These are phyloP conservation scores for Ancistrus triradiatus DNA, from an alignment of 2,113 vertebrate genomes.

Conservation along the genomic window DNA sequence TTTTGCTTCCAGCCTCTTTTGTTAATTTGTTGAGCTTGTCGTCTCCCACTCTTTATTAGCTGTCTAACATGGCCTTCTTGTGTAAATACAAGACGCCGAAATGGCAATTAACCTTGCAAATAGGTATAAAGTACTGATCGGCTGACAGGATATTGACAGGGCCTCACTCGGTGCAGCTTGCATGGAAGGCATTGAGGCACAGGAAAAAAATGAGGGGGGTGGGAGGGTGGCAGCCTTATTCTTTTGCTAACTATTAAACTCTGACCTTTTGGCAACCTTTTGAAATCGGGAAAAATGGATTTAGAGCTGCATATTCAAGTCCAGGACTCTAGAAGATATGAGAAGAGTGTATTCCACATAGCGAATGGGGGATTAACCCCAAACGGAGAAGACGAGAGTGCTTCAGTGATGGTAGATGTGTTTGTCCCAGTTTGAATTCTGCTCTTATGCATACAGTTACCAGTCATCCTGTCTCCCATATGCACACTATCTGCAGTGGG, in stretches of 20 bases:
- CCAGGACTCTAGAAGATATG: slow-evolving; percentile 65
- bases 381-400: too few relatives aligned
- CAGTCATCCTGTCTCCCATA: neutral
- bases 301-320: slow-evolving; percentile 72
- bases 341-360: slow-evolving; percentile 33
- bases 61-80: slow-evolving; percentile 62
- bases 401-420: slow-evolving; percentile 1
- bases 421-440: neutral
- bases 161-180: slow-evolving; percentile 32
- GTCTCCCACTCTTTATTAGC: slow-evolving; percentile 67
- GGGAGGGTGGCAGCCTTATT: slow-evolving; percentile 61
- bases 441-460: neutral
- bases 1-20: slow-evolving; percentile 50
- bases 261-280: slow-evolving; percentile 63
- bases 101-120: slow-evolving; percentile 72
- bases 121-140: slow-evolving; percentile 65
- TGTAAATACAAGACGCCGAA: slow-evolving; percentile 70
- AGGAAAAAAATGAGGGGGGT: slow-evolving; percentile 29
- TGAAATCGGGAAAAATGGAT: slow-evolving; percentile 61
- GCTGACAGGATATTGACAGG: slow-evolving; percentile 59
- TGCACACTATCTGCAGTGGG: neutral
- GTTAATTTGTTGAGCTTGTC: slow-evolving; percentile 50
- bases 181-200: slow-evolving; percentile 24
- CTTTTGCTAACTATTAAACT: slow-evolving; percentile 79
- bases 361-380: slow-evolving; percentile 54